Base-by-base conservation (phyloP, 2,113 vertebrate genomes). In the Epinephelus moara region DNA sequence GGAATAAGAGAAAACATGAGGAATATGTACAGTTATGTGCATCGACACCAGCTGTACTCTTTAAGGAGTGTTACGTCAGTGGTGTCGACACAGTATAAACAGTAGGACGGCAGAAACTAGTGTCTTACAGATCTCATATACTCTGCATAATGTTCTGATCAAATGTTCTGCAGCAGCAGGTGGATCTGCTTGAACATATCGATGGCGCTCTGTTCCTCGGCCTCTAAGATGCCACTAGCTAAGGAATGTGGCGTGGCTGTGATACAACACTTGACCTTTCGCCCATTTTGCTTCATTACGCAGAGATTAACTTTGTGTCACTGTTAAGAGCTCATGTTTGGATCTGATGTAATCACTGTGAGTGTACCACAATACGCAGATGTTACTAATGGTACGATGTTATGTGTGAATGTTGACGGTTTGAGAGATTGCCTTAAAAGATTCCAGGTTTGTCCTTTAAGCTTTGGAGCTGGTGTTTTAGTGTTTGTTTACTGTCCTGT, bases 261-360 rank as follows among this genome's bases (percentile, higher is more conserved):
- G 69, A 77, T 30, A 72, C 80, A 70, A 77, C 69, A 37, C 70
- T 75, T 89, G 87, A 88, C 70, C 78, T 82, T 78, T 85, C 42
- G 84, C 81, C 89, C 73, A 82, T 79, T 88, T 86, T 78, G 74
- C 66, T 86, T 91, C 75, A 86, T 86, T 85, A 88, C 76, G 47
- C 83, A 50, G 64, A 87, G 85, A 91, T 89, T 86, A 89, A 83
- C 61, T 72, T 82, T 78, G 80, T 72, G 82, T 90, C 72, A 25
- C 62, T 63, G 67, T 78, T 61, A 60, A 87, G 88, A 85, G 75
- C 85, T 75, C 1, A 0, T 86, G 85, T 88, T 82, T 89, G 88
- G 55, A 56, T 50, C 75, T 81, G 79, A 81, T 89, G 81, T 87
- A 83, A 90, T 85, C 89, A 77, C 14, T 63, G 14, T 56, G 74